Evolutionary conservation across 2,797 vertebrate species (phyloP), one percentile per base, ranked within the genome.

Genomic region (Orestias chungarensis): DNA sequence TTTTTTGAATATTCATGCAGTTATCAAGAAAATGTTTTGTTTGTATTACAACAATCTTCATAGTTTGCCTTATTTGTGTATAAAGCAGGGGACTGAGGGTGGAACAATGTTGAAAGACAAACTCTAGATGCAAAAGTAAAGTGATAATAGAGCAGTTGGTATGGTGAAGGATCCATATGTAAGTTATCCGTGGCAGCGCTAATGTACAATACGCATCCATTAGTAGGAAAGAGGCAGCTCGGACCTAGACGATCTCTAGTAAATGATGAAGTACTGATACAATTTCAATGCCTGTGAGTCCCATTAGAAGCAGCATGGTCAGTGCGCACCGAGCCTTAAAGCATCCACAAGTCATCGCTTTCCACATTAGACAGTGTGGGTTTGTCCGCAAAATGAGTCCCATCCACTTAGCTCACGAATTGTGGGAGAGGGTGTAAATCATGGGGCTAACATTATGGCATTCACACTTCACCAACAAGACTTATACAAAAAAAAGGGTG

Each of bases 221-320:
- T 93, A 93, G 89, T 31, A 71, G 64, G 71, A 81, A 75, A 80
- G 80, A 88, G 84, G 80, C 75, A 77, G 89, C 88, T 68, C 50
- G 75, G 71, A 82, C 88, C 87, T 57, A 81, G 88, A 87, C 86
- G 42, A 83, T 87, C 88, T 86, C 78, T 75, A 85, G 82, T 89
- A 88, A 91, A 88, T 91, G 87, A 90, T 91, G 86, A 88, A 84
- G 89, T 87, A 88, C 85, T 90, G 90, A 93, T 93, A 90, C 80
- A 73, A 90, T 93, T 93, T 93, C 87, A 91, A 81, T 88, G 89
- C 84, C 87, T 90, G 86, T 0, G 77, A 93, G 88, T 86, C 87
- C 90, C 89, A 92, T 93, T 93, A 94, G 86, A 89, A 68, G 64
- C 80, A 87, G 85, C 89, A 89, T 82, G 88, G 87, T 90, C 87